Percentiles rank a stretch among this genome's conserved stretches.
These are phyloP conservation scores for Cyprinodon diabolis DNA, from an alignment of 2,797 vertebrate genomes.

Conservation along the genomic window DNA sequence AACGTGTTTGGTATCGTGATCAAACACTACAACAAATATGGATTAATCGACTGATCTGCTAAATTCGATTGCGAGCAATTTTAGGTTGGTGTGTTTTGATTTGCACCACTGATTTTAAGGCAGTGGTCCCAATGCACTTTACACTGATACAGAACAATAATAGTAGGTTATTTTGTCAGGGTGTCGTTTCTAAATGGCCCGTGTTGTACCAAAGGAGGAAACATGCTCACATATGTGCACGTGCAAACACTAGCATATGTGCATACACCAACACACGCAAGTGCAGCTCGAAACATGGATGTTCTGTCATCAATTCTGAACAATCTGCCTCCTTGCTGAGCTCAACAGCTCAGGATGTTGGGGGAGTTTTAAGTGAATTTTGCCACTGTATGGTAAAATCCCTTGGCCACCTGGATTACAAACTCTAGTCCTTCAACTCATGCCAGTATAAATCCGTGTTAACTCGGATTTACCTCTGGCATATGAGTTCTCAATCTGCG, in stretches of 20 bases:
- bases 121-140: conserved; percentile 55
- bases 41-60: conserved; percentile 39
- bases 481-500: conserved; percentile 85
- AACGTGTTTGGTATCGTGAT: conserved; percentile 9
- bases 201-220: conserved; percentile 64
- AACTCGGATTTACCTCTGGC: conserved; percentile 87
- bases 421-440: conserved; percentile 88
- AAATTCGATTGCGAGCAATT: conserved; percentile 51
- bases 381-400: conserved; percentile 86
- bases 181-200: conserved; percentile 66
- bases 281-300: conserved; percentile 69
- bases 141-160: conserved; percentile 65
- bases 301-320: conserved; percentile 77
- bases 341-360: conserved; percentile 78
- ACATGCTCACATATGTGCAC: conserved; percentile 59
- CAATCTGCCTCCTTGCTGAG: conserved; percentile 78
- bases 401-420: conserved; percentile 87
- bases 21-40: conserved; percentile 29
- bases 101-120: conserved; percentile 54
- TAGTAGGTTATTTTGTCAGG: conserved; percentile 68
- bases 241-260: conserved; percentile 44
- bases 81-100: conserved; percentile 51
- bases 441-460: conserved; percentile 88
- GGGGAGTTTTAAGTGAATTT: conserved; percentile 85
- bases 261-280: conserved; percentile 40